Base-by-base conservation (phyloP, 2,888 invertebrate species). In the Oxycera nigricornis region DNA sequence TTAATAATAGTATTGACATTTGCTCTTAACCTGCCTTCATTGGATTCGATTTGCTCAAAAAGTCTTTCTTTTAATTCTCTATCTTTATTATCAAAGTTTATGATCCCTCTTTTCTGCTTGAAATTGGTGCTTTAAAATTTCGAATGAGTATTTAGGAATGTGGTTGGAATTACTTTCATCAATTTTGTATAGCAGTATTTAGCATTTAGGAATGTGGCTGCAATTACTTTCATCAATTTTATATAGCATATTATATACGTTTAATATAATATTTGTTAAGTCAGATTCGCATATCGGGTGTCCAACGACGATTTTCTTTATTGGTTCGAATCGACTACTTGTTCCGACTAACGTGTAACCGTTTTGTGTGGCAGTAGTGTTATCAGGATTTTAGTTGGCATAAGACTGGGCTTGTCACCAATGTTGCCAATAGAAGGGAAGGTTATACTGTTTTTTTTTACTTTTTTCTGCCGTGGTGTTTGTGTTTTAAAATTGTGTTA, bases 221-320 rank as follows among this genome's bases (percentile, higher is more conserved):
- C n/a, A n/a, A n/a, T n/a, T n/a, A n/a, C n/a, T n/a, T n/a, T n/a
- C n/a, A n/a, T n/a, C n/a, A n/a, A n/a, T n/a, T n/a, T n/a, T n/a
- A n/a, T n/a, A n/a, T 9, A 50, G 50, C 50, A 50, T 50, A 24
- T 22, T 26, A 55, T 55, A 24, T 14, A 55, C 6, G 24, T 20
- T 55, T 55, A 26, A 55, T 24, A 55, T 3, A 20, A 55, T 55
- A 55, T 55, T 55, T 2, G 55, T 55, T 55, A 55, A n/a, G n/a
- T n/a, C n/a, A n/a, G n/a, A n/a, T n/a, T n/a, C n/a, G n/a, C n/a
- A n/a, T n/a, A n/a, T n/a, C n/a, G n/a, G n/a, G n/a, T n/a, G n/a
- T n/a, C n/a, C n/a, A n/a, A n/a, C n/a, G n/a, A n/a, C n/a, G n/a
- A n/a, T n/a, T n/a, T n/a, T n/a, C n/a, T n/a, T n/a, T n/a, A n/a